A percentile compares a stretch with the other conserved stretches of the same genome.
Evolutionary conservation across 2,888 invertebrate species (phyloP).

Genomic region (Itoplectis maculator): DNA sequence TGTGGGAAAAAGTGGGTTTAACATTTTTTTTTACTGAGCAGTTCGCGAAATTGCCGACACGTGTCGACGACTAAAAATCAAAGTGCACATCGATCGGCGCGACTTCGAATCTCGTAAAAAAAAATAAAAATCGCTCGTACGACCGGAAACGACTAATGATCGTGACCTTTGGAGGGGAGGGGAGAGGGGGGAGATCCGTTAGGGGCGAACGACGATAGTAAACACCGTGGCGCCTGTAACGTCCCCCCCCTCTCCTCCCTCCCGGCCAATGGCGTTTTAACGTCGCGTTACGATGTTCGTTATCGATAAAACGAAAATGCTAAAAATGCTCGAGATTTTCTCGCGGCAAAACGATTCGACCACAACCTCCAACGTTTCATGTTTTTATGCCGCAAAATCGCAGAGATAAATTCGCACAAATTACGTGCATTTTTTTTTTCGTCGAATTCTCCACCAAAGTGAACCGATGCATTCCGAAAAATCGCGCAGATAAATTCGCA

Average conservation of each 20-base stretch:
- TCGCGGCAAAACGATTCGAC: conserved; percentile 35
- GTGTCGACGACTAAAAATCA: background rate
- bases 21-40: too few species aligned
- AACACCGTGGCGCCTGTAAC: conserved; percentile 49
- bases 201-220: conserved; percentile 51
- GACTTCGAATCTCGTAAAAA: background rate
- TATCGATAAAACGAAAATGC: conserved; percentile 59
- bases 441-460: background rate
- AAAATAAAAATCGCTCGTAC: background rate
- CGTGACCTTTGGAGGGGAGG: conserved; percentile 24
- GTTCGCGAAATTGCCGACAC: background rate
- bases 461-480: background rate
- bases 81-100: background rate
- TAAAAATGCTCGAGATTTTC: conserved; percentile 35
- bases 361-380: background rate
- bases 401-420: background rate
- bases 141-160: conserved; percentile 49
- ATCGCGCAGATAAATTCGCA: too few species aligned
- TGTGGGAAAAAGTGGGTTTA: too few species aligned
- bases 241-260: too few species aligned
- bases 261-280: conserved; percentile 48
- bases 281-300: conserved; percentile 50
- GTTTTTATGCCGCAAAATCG: too few species aligned
- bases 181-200: conserved; percentile 20
- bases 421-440: background rate